A percentile compares a stretch with the other conserved stretches of the same genome.
Conservation (phyloP, 35 echinoderm and acorn worm genomes). For the Ophiothrix spiculata region DNA sequence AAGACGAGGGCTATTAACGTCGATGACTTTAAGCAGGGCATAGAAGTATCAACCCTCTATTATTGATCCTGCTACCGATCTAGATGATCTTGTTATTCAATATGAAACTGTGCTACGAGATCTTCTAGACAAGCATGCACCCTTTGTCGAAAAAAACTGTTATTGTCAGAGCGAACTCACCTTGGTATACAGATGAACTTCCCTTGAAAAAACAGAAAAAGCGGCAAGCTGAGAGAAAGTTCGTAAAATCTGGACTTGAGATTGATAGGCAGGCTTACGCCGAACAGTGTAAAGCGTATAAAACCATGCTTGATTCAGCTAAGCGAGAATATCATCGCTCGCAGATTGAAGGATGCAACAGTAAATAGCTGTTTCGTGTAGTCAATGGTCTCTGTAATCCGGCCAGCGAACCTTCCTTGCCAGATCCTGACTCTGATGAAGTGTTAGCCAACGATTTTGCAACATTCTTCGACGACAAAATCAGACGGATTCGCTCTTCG, state of each 20-base stretch:
- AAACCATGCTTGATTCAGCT: constrained; percentile 18
- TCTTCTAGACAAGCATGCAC: constrained; percentile 16
- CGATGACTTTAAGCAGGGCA: neutral
- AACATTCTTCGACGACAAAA: constrained; percentile 40
- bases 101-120: constrained; percentile 14
- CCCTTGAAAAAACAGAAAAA: neutral
- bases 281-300: constrained; percentile 21
- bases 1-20: constrained; percentile 6
- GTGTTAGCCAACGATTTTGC: constrained; percentile 39
- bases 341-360: constrained; percentile 13
- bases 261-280: constrained; percentile 4
- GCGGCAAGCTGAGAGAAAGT: constrained; percentile 17
- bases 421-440: constrained; percentile 13
- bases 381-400: constrained; percentile 16
- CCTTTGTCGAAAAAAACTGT: constrained; percentile 2
- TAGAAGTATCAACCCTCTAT: constrained; percentile 1
- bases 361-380: constrained; percentile 20
- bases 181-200: constrained; percentile 39
- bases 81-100: neutral
- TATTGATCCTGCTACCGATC: constrained; percentile 6
- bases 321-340: neutral
- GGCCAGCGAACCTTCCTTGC: neutral
- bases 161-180: constrained; percentile 10
- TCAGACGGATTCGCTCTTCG: neutral
- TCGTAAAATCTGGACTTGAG: constrained; percentile 9